Evolutionary conservation across 2,113 vertebrate genomes (phyloP).

Genomic region (Thermophis baileyi): DNA sequence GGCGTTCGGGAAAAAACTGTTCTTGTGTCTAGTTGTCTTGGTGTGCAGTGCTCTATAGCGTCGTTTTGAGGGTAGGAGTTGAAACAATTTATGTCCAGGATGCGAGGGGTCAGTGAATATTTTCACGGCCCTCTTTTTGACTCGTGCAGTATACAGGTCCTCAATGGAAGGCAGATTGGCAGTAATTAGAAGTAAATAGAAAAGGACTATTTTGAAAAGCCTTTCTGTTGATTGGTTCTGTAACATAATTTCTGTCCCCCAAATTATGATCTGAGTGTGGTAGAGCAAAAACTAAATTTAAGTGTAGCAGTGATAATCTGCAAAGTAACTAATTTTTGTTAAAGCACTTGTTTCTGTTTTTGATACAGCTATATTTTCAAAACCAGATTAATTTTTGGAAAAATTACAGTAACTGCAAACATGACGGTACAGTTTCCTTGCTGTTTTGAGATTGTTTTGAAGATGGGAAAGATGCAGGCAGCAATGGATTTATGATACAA

Average conservation of each 20-base stretch:
- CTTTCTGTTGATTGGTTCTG: not conserved
- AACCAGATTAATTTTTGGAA: not conserved
- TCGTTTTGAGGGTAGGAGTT: too few relatives aligned
- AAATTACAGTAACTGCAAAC: not conserved
- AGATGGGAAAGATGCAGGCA: not conserved
- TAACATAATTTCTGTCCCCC: not conserved
- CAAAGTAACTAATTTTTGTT: not conserved
- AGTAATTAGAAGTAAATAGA: too few relatives aligned
- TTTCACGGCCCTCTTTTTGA: too few relatives aligned
- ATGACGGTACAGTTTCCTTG: not conserved
- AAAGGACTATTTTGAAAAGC: not conserved
- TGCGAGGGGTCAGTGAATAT: too few relatives aligned
- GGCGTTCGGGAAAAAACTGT: too few relatives aligned
- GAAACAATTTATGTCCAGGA: too few relatives aligned
- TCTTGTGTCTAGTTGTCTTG: too few relatives aligned
- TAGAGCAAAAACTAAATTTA: not conserved
- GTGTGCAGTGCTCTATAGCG: too few relatives aligned
- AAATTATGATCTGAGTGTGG: not conserved
- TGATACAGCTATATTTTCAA: not conserved
- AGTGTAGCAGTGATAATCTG: not conserved
- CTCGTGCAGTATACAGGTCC: too few relatives aligned
- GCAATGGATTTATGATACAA: not conserved
- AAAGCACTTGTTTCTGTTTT: not conserved
- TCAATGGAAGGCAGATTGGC: too few relatives aligned
- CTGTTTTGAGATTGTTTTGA: not conserved